Conservation (phyloP, 1,140 invertebrate genomes). For the Listronotus oregonensis region DNA sequence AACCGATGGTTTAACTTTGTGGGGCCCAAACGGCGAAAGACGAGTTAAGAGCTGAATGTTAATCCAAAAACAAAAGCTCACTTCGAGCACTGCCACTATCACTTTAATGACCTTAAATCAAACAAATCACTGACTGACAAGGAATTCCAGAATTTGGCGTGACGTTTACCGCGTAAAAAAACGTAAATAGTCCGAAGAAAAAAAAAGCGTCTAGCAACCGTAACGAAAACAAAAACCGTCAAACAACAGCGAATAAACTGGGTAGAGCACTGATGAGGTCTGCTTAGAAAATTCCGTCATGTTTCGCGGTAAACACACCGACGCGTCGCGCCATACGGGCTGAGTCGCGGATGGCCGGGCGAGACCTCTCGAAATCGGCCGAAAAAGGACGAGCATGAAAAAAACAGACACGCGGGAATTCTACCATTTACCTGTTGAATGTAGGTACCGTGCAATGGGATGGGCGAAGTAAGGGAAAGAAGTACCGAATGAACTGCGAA, state of each 20-base stretch:
- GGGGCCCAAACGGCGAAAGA: too few species aligned
- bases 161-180: too few species aligned
- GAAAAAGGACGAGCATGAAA: conserved; percentile 36
- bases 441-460: background rate
- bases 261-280: conserved; percentile 27
- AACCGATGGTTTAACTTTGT: too few species aligned
- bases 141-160: too few species aligned
- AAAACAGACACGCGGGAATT: conserved; percentile 28
- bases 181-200: background rate
- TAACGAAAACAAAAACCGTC: conserved; percentile 19
- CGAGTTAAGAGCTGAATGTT: background rate
- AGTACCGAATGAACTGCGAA: conserved; percentile 14
- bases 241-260: conserved; percentile 18
- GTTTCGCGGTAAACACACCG: conserved; percentile 26
- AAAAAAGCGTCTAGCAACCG: conserved; percentile 11
- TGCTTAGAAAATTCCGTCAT: conserved; percentile 31
- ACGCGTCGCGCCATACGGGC: conserved; percentile 34
- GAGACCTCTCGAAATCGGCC: conserved; percentile 31
- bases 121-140: too few species aligned
- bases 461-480: background rate
- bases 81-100: conserved; percentile 8
- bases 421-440: conserved; percentile 33
- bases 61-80: conserved; percentile 11
- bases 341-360: conserved; percentile 25
- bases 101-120: too few species aligned